Evolutionary conservation across 2,888 invertebrate genomes (phyloP).

Genomic region (Seira musarum): DNA sequence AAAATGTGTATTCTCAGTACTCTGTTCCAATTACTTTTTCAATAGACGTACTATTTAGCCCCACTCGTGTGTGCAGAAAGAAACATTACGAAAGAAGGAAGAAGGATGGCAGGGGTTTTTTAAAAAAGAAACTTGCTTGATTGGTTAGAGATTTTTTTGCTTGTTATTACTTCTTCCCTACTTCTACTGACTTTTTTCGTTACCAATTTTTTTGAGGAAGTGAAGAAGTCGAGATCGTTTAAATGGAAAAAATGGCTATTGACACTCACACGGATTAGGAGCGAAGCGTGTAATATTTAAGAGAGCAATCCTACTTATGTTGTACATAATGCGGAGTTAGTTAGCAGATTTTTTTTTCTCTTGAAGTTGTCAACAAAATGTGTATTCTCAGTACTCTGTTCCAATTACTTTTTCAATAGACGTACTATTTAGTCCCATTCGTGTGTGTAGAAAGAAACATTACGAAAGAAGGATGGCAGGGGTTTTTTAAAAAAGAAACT

Average conservation of each 20-base stretch:
- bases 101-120: too few relatives aligned
- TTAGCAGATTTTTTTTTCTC: background rate
- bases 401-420: slow-evolving; percentile 12
- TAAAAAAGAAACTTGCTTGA: background rate
- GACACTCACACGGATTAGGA: background rate
- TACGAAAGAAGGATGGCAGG: background rate
- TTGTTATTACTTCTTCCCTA: background rate
- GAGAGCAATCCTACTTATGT: too few relatives aligned
- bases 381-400: slow-evolving; percentile 18
- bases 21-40: slow-evolving; percentile 19
- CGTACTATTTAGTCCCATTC: background rate
- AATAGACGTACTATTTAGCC: background rate
- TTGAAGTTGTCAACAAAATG: slow-evolving; percentile 49
- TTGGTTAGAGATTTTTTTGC: background rate
- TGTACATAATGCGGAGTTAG: background rate
- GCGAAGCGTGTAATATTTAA: too few relatives aligned
- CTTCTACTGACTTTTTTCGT: slow-evolving; percentile 18
- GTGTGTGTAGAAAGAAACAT: background rate
- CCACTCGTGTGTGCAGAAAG: background rate
- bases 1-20: slow-evolving; percentile 27
- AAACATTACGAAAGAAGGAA: background rate
- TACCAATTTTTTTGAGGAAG: background rate
- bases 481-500: background rate
- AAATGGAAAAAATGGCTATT: background rate
- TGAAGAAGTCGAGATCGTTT: background rate